Evolutionary conservation across 2,888 invertebrate genomes (phyloP), one percentile per base, ranked within the genome.

Genomic region (Heliconius ismenius): DNA sequence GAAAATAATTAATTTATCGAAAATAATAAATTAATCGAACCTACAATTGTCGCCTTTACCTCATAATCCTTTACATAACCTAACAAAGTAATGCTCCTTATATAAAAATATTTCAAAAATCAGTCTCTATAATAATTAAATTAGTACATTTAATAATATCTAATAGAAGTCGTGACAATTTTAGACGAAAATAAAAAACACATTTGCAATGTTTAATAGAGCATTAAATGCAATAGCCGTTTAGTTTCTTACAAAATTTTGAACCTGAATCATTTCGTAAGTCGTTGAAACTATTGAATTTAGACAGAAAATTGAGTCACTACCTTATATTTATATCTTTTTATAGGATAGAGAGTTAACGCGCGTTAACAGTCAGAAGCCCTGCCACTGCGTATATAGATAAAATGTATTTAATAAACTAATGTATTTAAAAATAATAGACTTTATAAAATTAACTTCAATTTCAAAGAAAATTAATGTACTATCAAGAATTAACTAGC

Each of bases 131-230:
- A 32, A 49, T 54, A 69, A 70, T 70, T 58, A 49, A 70, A 58
- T 70, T 70, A 70, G 28, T 54, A 70, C 32, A 24, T 39, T 43
- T 15, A 67, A 67, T 67, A 32, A 70, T 24, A 70, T 24, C 28
- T 54, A 70, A 70, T 7, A 73, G 26, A 39, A 4, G 26, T 43
- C 39, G 73, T 63, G 62, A 73, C 73, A 73, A 26, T 73, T 60
- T 58, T 36, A 28, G 28, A 36, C 10, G 21, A 49, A 49, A 49
- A 49, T 49, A 73, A 60, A 60, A 60, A 58, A 60, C 11, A 28
- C 36, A 62, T 62, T 73, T 26, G 24, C 26, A 73, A 36, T 43
- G 63, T 26, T 73, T 63, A 73, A 73, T 73, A 73, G 73, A 73
- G 73, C 73, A 21, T 63, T 63, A 63, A 73, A 43, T 26, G 73